Evolutionary conservation across 2,113 vertebrate species (phyloP), one percentile per base, ranked within the genome.

Genomic region (Macquaria ambigua): DNA sequence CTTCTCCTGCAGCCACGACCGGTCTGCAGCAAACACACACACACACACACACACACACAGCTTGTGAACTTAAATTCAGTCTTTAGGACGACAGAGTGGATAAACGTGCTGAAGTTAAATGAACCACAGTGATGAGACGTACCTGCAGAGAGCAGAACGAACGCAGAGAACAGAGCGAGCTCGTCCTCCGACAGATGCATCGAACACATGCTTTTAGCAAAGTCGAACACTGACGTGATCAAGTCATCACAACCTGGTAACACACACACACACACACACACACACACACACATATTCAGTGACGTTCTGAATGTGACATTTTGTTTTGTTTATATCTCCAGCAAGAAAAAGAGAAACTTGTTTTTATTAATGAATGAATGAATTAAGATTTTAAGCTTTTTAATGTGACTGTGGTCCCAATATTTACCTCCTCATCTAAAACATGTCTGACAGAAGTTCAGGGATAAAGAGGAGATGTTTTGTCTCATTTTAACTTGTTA

Each of bases 1-100:
- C 90, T 98, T 98, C 91, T 98, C 98, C 93, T 98, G 98, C 82
- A 98, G 96, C 98, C 98, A 98, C 0, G 97, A 97, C 46, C 97
- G 97, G 94, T 98, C 98, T 98, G 84, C 0, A 43, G 43, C 41
- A 75, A 28, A 55, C 69, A 74, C n/a, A 56, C 61, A 77, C 69
- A 76, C 73, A 74, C 41, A 75, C 18, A 72, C 56, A 81, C n/a
- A 23, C 5, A 69, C 46, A 73, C 46, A 74, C 56, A 66, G 39
- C 25, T 20, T 15, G 11, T 41, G 18, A 21, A 31, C 2, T 70
- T 16, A 52, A 11, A 53, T 31, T 11, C 52, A 34, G 21, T 52
- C 6, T 39, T 53, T 10, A 34, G 2, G 21, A 61, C 0, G 8
- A 52, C 59, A 46, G 58, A 15, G 25, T 1, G 20, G 8, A 23